Percentiles rank a stretch among this genome's conserved stretches.
These are phyloP conservation scores for Dasysyrphus albostriatus DNA, from an alignment of 2,888 invertebrate genomes.

Conservation along the genomic window DNA sequence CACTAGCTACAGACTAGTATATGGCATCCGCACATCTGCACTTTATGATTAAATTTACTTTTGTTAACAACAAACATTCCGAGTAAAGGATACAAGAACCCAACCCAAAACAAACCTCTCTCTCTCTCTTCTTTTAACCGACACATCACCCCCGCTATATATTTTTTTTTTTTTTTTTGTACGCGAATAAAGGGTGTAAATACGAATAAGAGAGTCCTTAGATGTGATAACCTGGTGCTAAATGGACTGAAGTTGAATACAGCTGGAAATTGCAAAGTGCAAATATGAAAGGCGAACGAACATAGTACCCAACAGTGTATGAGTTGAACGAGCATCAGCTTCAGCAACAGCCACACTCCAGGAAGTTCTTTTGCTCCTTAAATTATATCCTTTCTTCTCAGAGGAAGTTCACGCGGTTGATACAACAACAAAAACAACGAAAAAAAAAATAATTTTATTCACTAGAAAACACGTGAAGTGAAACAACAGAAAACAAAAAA, in stretches of 20 bases:
- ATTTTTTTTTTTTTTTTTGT: neutral
- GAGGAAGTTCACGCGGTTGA: conserved; percentile 28
- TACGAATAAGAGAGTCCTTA: conserved; percentile 50
- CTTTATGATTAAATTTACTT: conserved; percentile 75
- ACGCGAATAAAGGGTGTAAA: conserved; percentile 54
- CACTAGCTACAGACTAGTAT: conserved; percentile 9
- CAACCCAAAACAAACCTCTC: too few species aligned
- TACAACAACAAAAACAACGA: conserved; percentile 24
- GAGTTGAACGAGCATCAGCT: neutral
- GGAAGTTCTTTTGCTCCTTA: conserved; percentile 49
- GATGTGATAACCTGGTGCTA: conserved; percentile 69
- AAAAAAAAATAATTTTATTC: conserved; percentile 49
- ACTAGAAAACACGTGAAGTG: conserved; percentile 55
- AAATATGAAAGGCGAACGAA: conserved; percentile 32
- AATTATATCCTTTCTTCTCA: conserved; percentile 24
- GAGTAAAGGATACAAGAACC: conserved; percentile 29
- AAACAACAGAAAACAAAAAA: conserved; percentile 2
- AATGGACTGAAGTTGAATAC: conserved; percentile 66
- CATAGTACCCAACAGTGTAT: neutral
- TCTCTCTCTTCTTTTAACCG: too few species aligned
- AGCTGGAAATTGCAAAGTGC: conserved; percentile 50
- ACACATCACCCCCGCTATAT: too few species aligned
- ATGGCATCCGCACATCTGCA: conserved; percentile 70
- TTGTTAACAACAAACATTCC: conserved; percentile 58
- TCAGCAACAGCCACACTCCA: conserved; percentile 13